Evolutionary conservation across 2,797 vertebrate genomes (phyloP), one percentile per base, ranked within the genome.

Genomic region (Vireo griseus): DNA sequence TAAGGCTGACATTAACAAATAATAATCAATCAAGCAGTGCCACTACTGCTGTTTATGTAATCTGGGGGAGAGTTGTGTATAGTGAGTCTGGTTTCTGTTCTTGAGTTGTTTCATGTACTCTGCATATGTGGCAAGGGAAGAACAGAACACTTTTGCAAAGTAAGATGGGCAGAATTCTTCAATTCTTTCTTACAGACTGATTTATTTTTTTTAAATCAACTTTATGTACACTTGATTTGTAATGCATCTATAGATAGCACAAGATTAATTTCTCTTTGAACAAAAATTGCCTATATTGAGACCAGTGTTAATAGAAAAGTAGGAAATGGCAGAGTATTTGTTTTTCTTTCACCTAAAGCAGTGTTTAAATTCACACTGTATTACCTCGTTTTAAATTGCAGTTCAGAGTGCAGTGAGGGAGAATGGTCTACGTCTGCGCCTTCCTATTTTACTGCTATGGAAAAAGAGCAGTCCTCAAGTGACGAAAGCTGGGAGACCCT

Each of bases 361-460:
- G 10, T 45, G 26, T 48, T 86, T 76, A 57, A 62, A 81, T 71
- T 91, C 16, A 57, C 31, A 35, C n/a, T n/a, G 17, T 5, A 0
- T 72, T 92, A 29, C 29, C 28, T 63, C 95, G 9, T 97, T 35
- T 93, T 61, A 76, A 94, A 81, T 95, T 95, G 50, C 93, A 98
- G 98, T 94, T 98, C 98, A n/a, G 98, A 98, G 71, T 98, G 96
- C 93, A 98, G 98, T 83, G 98, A 98, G 92, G 98, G 98, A 37
- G 98, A 98, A 90, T 98, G 98, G 96, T 97, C 97, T 78, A 71
- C 97, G 16, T 96, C 97, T 91, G 93, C 98, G 92, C 96, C 81
- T 82, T 59, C 96, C 5, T 97, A 92, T 95, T 98, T 98, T 78
- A 97, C 97, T 95, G 92, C 97, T 87, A 17, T 79, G 22, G 98